Percentiles rank a stretch among this genome's conserved stretches.
Conservation (phyloP, 1,140 invertebrate genomes). For the Sesamia nonagrioides region DNA sequence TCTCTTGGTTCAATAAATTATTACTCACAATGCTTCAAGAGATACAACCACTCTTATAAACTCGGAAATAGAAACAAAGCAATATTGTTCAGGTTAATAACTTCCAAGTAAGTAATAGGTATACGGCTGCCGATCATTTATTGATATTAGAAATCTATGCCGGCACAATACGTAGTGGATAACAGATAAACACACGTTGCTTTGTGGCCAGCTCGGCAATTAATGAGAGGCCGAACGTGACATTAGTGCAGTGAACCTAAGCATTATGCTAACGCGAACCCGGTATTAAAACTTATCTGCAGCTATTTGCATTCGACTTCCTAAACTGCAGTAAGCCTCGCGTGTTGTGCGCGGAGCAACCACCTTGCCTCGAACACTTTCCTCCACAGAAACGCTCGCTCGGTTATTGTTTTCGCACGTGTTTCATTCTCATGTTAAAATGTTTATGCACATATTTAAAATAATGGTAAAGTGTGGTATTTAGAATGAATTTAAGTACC, state of each 20-base stretch:
- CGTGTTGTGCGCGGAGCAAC: constrained; percentile 50
- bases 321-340: constrained; percentile 74
- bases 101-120: constrained; percentile 23
- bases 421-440: constrained; percentile 42
- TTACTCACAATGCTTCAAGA: neutral
- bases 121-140: constrained; percentile 23
- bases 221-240: constrained; percentile 85
- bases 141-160: constrained; percentile 45
- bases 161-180: constrained; percentile 53
- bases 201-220: constrained; percentile 76
- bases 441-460: constrained; percentile 39
- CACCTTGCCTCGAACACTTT: constrained; percentile 40
- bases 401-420: constrained; percentile 47
- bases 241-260: constrained; percentile 82
- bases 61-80: constrained; percentile 1
- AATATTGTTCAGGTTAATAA: constrained; percentile 14
- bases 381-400: constrained; percentile 33
- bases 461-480: constrained; percentile 21
- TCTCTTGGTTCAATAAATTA: neutral
- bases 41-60: neutral
- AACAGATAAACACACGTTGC: constrained; percentile 69
- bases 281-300: constrained; percentile 85
- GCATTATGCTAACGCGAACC: constrained; percentile 79
- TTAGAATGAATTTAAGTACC: constrained; percentile 14
- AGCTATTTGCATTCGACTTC: constrained; percentile 85